Evolutionary conservation across 2,113 vertebrate species (phyloP).

Genomic region (Marcusenius ussheri): DNA sequence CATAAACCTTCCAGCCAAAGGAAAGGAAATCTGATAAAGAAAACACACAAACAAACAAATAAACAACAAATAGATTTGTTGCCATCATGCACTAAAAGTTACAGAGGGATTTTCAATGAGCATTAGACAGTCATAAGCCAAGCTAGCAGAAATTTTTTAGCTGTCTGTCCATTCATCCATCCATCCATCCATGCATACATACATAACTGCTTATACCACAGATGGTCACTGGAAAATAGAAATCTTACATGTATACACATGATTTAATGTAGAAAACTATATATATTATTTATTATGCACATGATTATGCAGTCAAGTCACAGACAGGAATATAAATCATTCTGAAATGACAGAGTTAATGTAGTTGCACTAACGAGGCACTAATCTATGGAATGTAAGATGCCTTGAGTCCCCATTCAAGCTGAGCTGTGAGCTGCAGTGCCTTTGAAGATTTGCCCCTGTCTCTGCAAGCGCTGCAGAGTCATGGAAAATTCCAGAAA

Average conservation of each 20-base stretch:
- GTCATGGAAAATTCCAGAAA: slow-evolving; percentile 11
- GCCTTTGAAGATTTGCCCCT: not conserved
- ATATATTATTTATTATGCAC: not conserved
- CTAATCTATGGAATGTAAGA: not conserved
- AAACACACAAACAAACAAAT: not conserved
- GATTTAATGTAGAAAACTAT: not conserved
- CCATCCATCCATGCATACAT: not conserved
- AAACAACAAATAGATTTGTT: not conserved
- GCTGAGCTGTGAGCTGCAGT: not conserved
- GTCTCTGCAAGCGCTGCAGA: not conserved
- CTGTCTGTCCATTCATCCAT: not conserved
- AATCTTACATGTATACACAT: not conserved
- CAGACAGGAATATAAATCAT: not conserved
- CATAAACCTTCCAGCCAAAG: not conserved
- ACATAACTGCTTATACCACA: not conserved
- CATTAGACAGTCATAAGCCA: not conserved
- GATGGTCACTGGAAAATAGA: not conserved
- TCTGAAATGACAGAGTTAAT: not conserved
- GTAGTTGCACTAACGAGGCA: not conserved
- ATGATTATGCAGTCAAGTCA: not conserved
- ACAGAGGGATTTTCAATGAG: not conserved
- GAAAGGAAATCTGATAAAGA: not conserved
- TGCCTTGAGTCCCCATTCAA: not conserved
- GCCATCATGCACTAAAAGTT: not conserved
- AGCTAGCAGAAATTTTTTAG: not conserved